Percentiles rank a stretch among this genome's conserved stretches.
These are phyloP conservation scores for Syrmaticus mikado DNA, from an alignment of 2,113 vertebrate species.

Conservation along the genomic window DNA sequence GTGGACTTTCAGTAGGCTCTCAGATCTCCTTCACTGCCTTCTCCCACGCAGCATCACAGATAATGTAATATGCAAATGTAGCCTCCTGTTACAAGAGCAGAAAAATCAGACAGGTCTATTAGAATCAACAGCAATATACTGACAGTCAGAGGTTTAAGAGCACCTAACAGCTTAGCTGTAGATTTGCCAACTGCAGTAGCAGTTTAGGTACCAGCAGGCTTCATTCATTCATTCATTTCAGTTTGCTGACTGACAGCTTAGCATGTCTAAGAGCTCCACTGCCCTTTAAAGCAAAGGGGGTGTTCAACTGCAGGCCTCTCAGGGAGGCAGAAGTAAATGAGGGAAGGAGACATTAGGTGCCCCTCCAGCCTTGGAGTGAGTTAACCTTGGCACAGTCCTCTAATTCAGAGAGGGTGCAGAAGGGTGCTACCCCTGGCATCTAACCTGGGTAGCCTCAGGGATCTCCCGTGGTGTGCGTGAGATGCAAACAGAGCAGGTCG, in stretches of 20 bases:
- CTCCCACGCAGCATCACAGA: neutral
- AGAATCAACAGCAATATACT: accelerated
- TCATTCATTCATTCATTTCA: accelerated
- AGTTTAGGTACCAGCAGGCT: accelerated
- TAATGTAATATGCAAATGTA: accelerated
- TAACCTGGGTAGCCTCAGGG: neutral
- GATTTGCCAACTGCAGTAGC: accelerated
- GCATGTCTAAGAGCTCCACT: neutral
- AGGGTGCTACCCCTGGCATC: neutral
- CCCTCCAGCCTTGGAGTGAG: neutral
- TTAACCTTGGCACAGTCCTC: neutral
- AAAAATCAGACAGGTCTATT: neutral
- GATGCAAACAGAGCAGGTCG: neutral
- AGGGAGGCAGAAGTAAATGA: neutral
- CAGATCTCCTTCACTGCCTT: neutral
- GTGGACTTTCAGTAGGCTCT: neutral
- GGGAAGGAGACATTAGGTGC: accelerated
- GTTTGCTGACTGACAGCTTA: neutral
- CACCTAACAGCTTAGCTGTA: accelerated
- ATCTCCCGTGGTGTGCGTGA: too few relatives aligned
- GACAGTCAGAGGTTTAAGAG: neutral
- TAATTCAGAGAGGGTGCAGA: neutral
- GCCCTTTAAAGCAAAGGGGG: neutral
- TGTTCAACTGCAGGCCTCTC: neutral
- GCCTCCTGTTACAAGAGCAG: neutral